phyloP scores from a whole-genome alignment of 2,888 invertebrate species.

The Lithodes maja region DNA sequence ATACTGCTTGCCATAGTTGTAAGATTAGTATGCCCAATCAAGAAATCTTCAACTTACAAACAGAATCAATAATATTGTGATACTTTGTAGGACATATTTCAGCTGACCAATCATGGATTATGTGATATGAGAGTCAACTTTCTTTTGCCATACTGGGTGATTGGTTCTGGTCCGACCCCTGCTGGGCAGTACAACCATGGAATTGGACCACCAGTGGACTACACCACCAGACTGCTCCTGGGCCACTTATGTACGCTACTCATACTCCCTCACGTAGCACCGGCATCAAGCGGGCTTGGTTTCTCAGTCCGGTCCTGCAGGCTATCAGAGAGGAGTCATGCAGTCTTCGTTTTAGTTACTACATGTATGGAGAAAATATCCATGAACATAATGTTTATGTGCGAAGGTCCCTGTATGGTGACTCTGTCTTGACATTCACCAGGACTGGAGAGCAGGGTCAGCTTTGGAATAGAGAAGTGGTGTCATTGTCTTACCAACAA shows the following conservation, averaged over 20 bases:
- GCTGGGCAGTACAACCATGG: slow-evolving; percentile 23
- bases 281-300: slow-evolving; percentile 42
- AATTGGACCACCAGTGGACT: slow-evolving; percentile 63
- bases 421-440: slow-evolving; percentile 39
- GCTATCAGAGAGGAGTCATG: not conserved
- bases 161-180: slow-evolving; percentile 31
- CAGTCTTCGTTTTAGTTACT: slow-evolving; percentile 60
- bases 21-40: too few relatives aligned
- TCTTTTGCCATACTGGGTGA: slow-evolving; percentile 29
- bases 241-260: slow-evolving; percentile 60
- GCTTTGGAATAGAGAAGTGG: slow-evolving; percentile 53
- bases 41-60: too few relatives aligned
- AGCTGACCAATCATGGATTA: too few relatives aligned
- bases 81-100: too few relatives aligned
- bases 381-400: slow-evolving; percentile 57
- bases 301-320: slow-evolving; percentile 57
- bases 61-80: too few relatives aligned
- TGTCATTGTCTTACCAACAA: not conserved
- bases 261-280: not conserved
- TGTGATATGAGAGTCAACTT: too few relatives aligned
- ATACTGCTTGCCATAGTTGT: too few relatives aligned
- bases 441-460: slow-evolving; percentile 60
- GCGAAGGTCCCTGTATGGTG: slow-evolving; percentile 22
- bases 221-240: slow-evolving; percentile 47
- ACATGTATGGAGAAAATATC: slow-evolving; percentile 63